A percentile compares a stretch with the other conserved stretches of the same genome.
Conservation (phyloP, 2,797 vertebrate genomes). For the Muscicapa comitata region DNA sequence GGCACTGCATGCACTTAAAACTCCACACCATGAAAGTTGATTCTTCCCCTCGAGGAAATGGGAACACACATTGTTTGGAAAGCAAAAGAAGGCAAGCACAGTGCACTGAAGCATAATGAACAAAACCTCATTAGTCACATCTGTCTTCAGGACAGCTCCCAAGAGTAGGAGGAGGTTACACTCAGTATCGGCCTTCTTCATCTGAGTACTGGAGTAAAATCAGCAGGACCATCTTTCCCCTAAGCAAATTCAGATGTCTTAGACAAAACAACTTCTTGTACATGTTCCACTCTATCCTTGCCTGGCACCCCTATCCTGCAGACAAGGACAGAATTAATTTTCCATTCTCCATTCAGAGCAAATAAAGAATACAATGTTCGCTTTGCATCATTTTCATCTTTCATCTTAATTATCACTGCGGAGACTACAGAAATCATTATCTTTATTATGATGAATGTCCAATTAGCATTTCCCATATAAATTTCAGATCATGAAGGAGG, state of each 20-base stretch:
- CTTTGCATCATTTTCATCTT: constrained; percentile 74
- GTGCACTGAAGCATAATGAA: neutral
- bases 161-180: neutral
- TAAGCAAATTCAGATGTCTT: neutral
- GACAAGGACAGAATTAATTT: constrained; percentile 60
- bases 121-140: neutral
- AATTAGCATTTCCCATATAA: constrained; percentile 81
- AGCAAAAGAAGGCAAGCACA: neutral
- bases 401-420: constrained; percentile 77
- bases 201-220: neutral
- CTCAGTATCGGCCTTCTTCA: neutral
- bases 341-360: constrained; percentile 48
- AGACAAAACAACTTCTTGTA: neutral
- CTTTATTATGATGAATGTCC: constrained; percentile 76
- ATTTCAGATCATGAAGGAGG: constrained; percentile 75
- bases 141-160: constrained; percentile 15
- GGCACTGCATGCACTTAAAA: neutral
- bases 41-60: neutral
- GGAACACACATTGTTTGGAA: neutral
- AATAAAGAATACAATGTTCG: constrained; percentile 68
- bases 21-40: neutral
- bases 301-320: neutral
- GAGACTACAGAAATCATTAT: constrained; percentile 79
- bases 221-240: neutral
- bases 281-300: neutral